Conservation (phyloP, 2,113 vertebrate species). For the Oceanodroma tethys region DNA sequence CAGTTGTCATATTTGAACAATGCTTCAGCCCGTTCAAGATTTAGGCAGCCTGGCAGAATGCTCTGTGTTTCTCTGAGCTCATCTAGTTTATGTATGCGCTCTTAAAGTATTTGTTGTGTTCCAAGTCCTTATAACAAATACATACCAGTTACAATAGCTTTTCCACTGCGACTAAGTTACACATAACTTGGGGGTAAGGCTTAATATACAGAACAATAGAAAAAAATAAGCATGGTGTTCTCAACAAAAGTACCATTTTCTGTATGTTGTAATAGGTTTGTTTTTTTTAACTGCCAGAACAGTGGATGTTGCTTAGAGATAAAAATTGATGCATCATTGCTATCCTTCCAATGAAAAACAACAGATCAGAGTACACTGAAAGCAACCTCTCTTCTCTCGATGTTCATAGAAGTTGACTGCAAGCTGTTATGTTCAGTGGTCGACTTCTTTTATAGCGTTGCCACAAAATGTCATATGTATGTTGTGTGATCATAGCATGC, state of each 20-base stretch:
- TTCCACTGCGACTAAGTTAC: background rate
- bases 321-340: background rate
- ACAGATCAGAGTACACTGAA: background rate
- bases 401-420: background rate
- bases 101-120: background rate
- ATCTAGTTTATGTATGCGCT: background rate
- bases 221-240: background rate
- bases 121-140: background rate
- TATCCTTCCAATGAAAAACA: background rate
- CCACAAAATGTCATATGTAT: background rate
- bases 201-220: background rate
- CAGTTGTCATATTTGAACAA: background rate
- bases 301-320: background rate
- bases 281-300: background rate
- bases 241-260: background rate
- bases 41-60: background rate
- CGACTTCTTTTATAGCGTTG: background rate
- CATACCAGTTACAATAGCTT: background rate
- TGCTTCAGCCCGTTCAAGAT: background rate
- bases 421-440: background rate
- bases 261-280: background rate
- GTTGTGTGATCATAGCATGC: background rate
- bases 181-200: background rate
- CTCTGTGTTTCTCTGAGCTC: background rate
- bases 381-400: fast-evolving